Base-by-base conservation (phyloP, 1,140 invertebrate species). In the Apis cerana region DNA sequence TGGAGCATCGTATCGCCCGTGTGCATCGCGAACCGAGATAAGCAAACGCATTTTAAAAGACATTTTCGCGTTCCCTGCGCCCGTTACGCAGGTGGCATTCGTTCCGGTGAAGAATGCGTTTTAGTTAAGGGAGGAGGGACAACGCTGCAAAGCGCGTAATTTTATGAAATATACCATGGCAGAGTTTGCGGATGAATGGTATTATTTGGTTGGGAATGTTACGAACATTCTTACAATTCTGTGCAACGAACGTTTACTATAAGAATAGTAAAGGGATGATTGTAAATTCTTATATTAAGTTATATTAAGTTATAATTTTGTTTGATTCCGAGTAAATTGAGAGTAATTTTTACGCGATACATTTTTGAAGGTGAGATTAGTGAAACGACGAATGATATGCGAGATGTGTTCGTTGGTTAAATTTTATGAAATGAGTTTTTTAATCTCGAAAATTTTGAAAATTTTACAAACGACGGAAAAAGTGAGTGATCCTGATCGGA, bases 1-100 rank as follows among this genome's bases (percentile, higher is more conserved):
- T 79, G 52, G 59, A 83, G 72, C 65, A 58, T 50, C n/a, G 13
- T 76, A 68, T 82, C 61, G 52, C 27, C 2, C 52, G 21, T 33
- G 54, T 9, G 10, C 61, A 75, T 75, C 59, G 58, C 1, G n/a
- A 48, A 10, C 27, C 3, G n/a, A 58, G 82, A 79, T 78, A 70
- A 67, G n/a, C 21, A 56, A 58, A 67, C 23, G 61, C 27, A 23
- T 65, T 75, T 33, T 74, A 67, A 58, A 64, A 56, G 48, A 80
- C 69, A 65, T 62, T 56, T 52, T 52, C 69, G 48, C 58, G 69
- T 64, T 64, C 11, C 64, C 54, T 43, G 21, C 12, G 33, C 19
- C 23, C 11, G 72, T 67, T 48, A 23, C 23, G 19, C 56, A 33
- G 33, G 17, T 80, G 52, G 27, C 50, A 15, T 10, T n/a, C 27